Base-by-base conservation (phyloP, 2,113 vertebrate genomes). In the Myrmophylax atrothorax region DNA sequence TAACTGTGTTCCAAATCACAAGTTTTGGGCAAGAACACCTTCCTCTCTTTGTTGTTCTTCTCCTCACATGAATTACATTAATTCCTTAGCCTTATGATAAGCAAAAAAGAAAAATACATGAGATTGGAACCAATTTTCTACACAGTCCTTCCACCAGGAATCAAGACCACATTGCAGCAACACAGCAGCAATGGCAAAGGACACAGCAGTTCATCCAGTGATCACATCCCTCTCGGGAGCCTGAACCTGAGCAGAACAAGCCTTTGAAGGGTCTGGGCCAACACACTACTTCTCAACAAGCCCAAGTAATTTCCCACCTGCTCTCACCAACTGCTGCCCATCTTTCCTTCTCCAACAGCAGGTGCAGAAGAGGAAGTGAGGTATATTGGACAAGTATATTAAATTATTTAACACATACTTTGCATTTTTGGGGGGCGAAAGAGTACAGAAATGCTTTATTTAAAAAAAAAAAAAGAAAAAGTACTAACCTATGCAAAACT, bases 211-310 rank as follows among this genome's bases (percentile, higher is more conserved):
- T 69, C 25, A 37, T 9, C 4, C 44, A 42, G 6, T 18, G 31
- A 80, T 28, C 14, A 31, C 18, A n/a, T 0, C 2, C 31, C 19
- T 16, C 26, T 38, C 28, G 24, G 18, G 7, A 44, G 42, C 25
- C 9, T 8, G 0, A 58, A 33, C 9, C 7, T 0, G 0, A 33
- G 14, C 14, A 40, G 53, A 46, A 55, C 17, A 44, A 20, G 4
- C 9, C n/a, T 67, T 72, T 60, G 28, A 72, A 93, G 23, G 16
- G 6, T 37, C 37, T 40, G 28, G 12, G 28, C 28, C 33, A 80
- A 47, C 9, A 25, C 10, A 14, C 4, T 64, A 24, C 38, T 84
- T 44, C 40, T 31, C 12, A 5, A 44, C 10, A 70, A 47, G 22
- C 19, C 20, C 28, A 68, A 69, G 7, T 9, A 17, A 35, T 37